Conservation (phyloP, 2,888 invertebrate species). For the Cybosia mesomella region DNA sequence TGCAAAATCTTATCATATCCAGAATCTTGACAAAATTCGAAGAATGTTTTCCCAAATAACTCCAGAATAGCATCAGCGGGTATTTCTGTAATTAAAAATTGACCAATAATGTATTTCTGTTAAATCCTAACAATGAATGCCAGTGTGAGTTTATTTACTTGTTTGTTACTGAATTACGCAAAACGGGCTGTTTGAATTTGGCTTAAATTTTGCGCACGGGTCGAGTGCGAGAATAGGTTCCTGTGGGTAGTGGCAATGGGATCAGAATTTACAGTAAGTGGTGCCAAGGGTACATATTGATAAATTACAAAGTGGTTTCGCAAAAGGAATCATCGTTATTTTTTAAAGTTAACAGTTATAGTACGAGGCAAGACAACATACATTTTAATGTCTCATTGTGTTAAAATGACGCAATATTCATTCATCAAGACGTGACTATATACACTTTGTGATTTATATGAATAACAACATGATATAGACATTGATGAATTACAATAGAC, state of each 20-base stretch:
- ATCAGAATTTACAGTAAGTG: neutral
- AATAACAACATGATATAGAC: neutral
- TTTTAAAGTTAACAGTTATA: neutral
- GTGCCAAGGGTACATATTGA: neutral
- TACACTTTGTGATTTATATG: neutral
- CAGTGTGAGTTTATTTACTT: no score
- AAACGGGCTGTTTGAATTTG: neutral
- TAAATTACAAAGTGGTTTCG: neutral
- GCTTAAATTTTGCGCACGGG: neutral
- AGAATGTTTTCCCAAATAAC: conserved; percentile 97
- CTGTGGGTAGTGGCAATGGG: neutral
- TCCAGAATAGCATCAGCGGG: conserved; percentile 96
- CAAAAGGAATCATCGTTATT: neutral
- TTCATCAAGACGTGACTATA: neutral
- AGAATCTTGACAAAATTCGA: conserved; percentile 98
- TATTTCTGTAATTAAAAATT: conserved; percentile 88
- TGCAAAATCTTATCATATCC: conserved; percentile 98
- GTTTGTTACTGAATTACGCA: neutral
- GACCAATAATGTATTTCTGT: neutral
- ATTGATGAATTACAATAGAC: neutral
- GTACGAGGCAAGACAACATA: neutral
- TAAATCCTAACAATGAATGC: neutral
- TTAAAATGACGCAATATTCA: neutral
- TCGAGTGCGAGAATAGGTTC: neutral
- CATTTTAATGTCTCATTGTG: conserved; percentile 2